Evolutionary conservation across 2,113 vertebrate species (phyloP), one percentile per base, ranked within the genome.

Genomic region (Gnathonemus longibarbis): DNA sequence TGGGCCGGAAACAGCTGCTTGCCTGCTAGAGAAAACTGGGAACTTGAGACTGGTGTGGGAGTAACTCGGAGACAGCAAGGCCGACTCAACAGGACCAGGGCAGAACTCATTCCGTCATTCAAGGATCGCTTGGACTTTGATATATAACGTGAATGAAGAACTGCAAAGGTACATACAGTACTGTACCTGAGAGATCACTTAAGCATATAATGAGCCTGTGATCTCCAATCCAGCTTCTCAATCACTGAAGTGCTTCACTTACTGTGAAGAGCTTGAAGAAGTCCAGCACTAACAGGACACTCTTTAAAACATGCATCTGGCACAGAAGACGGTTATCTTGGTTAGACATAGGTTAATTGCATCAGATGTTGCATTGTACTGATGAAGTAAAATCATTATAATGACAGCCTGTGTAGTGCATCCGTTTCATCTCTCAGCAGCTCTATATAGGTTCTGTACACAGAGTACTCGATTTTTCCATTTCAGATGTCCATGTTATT

Each of bases 121-220:
- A 93, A 96, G 50, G 95, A 96, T 42, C 95, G 95, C 91, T 96
- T 95, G 70, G 95, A 96, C 91, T 21, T 21, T 83, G 93, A 95
- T 88, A 94, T 92, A 91, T 84, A 91, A 88, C 5, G 4, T 2
- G 10, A 56, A 52, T 52, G 62, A 62, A 48, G n/a, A 70, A 70
- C 62, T 70, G 10, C 83, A 48, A 48, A 46, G 21, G 83, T 5
- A 84, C 21, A n/a, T 24, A 24, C 19, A n/a, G 83, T 11, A 24
- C 19, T 46, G 83, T 11, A 84, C 74, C 6, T 42, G 74, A 42
- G 35, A 19, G 5, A 19, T 8, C 74, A 42, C 5, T 77, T 35
- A 39, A 27, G 62, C 62, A 66, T 66, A 27, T 13, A n/a, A 70
- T 27, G 27, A 31, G 62, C 62, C 46, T 84, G 19, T 48, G 7